These are phyloP conservation scores for Platycheirus albimanus DNA, from an alignment of 2,888 invertebrate genomes.

Conservation along the genomic window DNA sequence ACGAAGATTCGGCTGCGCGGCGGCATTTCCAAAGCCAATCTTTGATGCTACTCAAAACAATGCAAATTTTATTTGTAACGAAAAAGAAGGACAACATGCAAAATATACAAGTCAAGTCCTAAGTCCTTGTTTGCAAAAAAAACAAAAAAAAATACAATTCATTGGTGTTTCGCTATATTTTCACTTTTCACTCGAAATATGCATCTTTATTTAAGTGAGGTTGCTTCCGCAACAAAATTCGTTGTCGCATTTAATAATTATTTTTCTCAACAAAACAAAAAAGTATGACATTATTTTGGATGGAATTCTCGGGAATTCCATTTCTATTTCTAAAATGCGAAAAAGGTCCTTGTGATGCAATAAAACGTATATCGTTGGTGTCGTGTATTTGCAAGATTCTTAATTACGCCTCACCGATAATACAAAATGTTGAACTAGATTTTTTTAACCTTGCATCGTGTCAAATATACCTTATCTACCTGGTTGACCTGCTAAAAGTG, in stretches of 20 bases:
- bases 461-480: constrained; percentile 4
- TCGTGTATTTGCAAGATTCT: constrained; percentile 54
- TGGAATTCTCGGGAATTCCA: constrained; percentile 26
- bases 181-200: constrained; percentile 14
- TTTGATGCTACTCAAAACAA: constrained; percentile 37
- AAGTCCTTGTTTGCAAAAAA: constrained; percentile 25
- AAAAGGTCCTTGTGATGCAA: constrained; percentile 59
- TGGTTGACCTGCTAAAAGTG: too few relatives aligned
- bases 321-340: constrained; percentile 36
- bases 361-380: too few relatives aligned
- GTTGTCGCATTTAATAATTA: constrained; percentile 44
- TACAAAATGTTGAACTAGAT: constrained; percentile 53
- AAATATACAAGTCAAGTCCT: constrained; percentile 4
- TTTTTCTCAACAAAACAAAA: constrained; percentile 2
- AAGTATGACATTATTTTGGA: constrained; percentile 9
- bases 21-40: neutral
- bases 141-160: too few relatives aligned
- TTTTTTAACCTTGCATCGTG: constrained; percentile 44
- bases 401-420: constrained; percentile 39
- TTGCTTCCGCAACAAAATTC: constrained; percentile 39
- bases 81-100: constrained; percentile 10
- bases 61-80: constrained; percentile 2
- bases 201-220: neutral
- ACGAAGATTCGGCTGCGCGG: constrained; percentile 9
- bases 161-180: neutral